Percentiles rank a stretch among this genome's conserved stretches.
Evolutionary conservation across 2,888 invertebrate genomes (phyloP).

Genomic region (Sphaerophoria taeniata): DNA sequence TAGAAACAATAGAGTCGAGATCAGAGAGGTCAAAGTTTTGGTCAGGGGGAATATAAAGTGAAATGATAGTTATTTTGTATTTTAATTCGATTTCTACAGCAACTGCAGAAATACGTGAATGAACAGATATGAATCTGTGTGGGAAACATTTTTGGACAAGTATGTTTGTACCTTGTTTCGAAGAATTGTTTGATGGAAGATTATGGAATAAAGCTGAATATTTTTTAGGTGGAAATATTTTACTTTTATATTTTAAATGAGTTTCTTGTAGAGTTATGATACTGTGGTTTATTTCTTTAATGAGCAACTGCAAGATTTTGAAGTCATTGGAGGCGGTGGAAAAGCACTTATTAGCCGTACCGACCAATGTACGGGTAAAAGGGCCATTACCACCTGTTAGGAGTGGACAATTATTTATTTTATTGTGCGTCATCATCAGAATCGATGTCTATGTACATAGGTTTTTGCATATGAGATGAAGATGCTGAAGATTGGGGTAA

Average conservation of each 20-base stretch:
- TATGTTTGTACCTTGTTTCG: too few relatives aligned
- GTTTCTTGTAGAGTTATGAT: slow-evolving; percentile 70
- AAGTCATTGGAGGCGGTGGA: slow-evolving; percentile 28
- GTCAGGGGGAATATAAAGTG: slow-evolving; percentile 44
- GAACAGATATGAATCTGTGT: too few relatives aligned
- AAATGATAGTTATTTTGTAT: slow-evolving; percentile 30
- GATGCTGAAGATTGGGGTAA: too few relatives aligned
- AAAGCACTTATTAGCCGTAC: slow-evolving; percentile 18
- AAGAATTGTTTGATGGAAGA: too few relatives aligned
- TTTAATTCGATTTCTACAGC: slow-evolving; percentile 39
- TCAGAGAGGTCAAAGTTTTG: slow-evolving; percentile 23
- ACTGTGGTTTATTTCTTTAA: slow-evolving; percentile 38
- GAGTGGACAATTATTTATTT: too few relatives aligned
- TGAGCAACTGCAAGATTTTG: slow-evolving; percentile 32
- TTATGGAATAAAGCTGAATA: too few relatives aligned
- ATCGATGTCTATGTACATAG: too few relatives aligned
- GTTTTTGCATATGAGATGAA: too few relatives aligned
- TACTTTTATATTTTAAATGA: slow-evolving; percentile 38
- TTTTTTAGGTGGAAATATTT: slow-evolving; percentile 25
- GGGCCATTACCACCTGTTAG: slow-evolving; percentile 10
- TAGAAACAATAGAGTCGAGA: slow-evolving; percentile 3
- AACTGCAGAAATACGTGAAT: slow-evolving; percentile 33
- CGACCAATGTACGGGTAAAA: slow-evolving; percentile 26
- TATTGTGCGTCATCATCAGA: too few relatives aligned
- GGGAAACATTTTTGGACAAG: too few relatives aligned